A percentile compares a stretch with the other conserved stretches of the same genome.
phyloP scores from a whole-genome alignment of 2,888 invertebrate species.

The Catocala fraxini region DNA sequence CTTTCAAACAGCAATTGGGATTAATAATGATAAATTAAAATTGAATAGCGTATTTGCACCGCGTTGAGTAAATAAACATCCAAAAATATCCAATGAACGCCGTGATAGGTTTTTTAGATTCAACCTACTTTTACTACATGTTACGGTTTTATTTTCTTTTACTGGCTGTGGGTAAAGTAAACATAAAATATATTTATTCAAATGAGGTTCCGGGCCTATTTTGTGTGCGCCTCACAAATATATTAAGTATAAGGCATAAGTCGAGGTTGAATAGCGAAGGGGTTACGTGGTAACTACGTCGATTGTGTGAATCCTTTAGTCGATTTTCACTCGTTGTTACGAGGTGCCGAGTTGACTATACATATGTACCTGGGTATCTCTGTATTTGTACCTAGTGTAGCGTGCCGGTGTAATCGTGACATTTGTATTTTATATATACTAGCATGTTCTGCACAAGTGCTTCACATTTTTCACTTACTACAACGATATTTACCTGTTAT shows the following conservation, averaged over 20 bases:
- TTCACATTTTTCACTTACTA: conserved; percentile 36
- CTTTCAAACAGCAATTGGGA: conserved; percentile 31
- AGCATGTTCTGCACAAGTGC: conserved; percentile 29
- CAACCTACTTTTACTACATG: conserved; percentile 17
- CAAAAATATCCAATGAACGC: conserved; percentile 25
- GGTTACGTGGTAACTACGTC: conserved; percentile 30
- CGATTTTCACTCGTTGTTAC: conserved; percentile 33
- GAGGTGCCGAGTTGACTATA: conserved; percentile 12
- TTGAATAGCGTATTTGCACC: conserved; percentile 16
- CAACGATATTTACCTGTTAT: conserved; percentile 16
- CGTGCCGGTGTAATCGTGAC: conserved; percentile 26
- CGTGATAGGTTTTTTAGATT: conserved; percentile 20
- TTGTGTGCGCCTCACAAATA: conserved; percentile 23
- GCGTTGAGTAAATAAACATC: conserved; percentile 9
- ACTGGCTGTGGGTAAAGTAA: conserved; percentile 29
- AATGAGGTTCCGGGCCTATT: conserved; percentile 29
- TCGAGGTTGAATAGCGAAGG: conserved; percentile 27
- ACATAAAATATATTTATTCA: conserved; percentile 37
- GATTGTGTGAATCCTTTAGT: conserved; percentile 23
- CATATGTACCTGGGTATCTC: conserved; percentile 10
- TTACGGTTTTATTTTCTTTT: conserved; percentile 36
- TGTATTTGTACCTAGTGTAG: conserved; percentile 22
- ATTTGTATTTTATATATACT: conserved; percentile 19
- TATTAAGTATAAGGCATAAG: conserved; percentile 27
- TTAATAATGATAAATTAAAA: conserved; percentile 25